A percentile compares a stretch with the other conserved stretches of the same genome.
Conservation (phyloP, 2,888 invertebrate genomes). For the Tiliacea citrago region DNA sequence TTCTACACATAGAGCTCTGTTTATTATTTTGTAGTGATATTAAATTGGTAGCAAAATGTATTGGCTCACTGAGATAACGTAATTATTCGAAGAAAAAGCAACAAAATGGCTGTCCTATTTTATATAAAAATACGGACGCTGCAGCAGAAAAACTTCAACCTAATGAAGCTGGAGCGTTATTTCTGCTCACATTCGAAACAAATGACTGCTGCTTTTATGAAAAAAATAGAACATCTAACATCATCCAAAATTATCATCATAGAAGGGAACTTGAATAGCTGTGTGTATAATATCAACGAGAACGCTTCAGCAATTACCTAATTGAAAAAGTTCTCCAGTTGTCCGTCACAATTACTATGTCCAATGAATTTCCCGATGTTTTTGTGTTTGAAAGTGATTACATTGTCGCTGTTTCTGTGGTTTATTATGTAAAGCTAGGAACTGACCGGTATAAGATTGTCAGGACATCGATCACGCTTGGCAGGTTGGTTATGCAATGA, state of each 20-base stretch:
- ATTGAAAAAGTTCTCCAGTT: constrained; percentile 50
- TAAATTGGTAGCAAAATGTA: background rate
- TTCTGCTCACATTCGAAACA: constrained; percentile 2
- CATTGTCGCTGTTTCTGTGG: constrained; percentile 16
- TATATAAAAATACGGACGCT: background rate
- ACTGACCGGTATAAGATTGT: background rate
- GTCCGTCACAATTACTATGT: constrained; percentile 34
- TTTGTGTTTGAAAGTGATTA: constrained; percentile 30
- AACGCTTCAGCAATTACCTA: constrained; percentile 39
- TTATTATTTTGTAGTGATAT: constrained; percentile 5
- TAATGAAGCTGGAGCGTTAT: background rate
- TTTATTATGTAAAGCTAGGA: constrained; percentile 12
- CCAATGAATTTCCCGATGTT: constrained; percentile 30
- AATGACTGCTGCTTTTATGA: background rate
- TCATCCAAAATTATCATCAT: background rate
- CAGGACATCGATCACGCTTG: constrained; percentile 33
- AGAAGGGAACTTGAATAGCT: background rate
- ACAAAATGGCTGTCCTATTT: background rate
- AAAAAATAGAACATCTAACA: background rate
- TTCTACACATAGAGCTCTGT: constrained; percentile 3
- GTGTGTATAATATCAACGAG: background rate
- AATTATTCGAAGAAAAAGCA: background rate
- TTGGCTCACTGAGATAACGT: background rate
- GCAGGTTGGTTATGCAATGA: constrained; percentile 8
- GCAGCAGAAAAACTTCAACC: background rate